Evolutionary conservation across 1,140 invertebrate genomes (phyloP).

Genomic region (Achroia grisella): DNA sequence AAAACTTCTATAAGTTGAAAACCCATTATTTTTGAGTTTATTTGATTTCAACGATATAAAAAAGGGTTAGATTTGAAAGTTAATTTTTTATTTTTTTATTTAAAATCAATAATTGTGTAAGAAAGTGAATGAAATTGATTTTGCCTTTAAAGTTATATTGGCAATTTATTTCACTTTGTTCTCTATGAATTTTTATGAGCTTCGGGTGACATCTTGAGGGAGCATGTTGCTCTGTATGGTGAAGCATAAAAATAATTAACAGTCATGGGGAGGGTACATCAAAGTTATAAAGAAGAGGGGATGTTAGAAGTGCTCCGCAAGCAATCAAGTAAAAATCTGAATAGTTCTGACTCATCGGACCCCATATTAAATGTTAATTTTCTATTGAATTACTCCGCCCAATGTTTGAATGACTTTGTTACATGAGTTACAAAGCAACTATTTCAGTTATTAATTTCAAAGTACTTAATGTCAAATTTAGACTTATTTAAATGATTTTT

Average conservation of each 20-base stretch:
- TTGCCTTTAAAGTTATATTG: conserved; percentile 25
- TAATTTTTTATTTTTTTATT: not conserved
- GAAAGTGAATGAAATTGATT: conserved; percentile 17
- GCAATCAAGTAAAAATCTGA: conserved; percentile 72
- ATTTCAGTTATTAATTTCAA: too few species aligned
- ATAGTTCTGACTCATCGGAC: conserved; percentile 64
- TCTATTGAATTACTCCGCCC: conserved; percentile 68
- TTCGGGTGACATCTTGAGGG: conserved; percentile 43
- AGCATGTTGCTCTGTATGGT: conserved; percentile 40
- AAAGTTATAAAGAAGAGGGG: conserved; percentile 63
- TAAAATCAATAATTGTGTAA: not conserved
- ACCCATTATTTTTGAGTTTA: too few species aligned
- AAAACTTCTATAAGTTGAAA: too few species aligned
- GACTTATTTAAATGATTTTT: too few species aligned
- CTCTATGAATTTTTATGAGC: conserved; percentile 61
- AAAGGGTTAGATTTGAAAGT: too few species aligned
- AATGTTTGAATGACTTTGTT: conserved; percentile 63
- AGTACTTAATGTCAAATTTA: too few species aligned
- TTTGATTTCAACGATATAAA: too few species aligned
- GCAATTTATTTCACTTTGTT: conserved; percentile 31
- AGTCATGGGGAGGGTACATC: conserved; percentile 58
- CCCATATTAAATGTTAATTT: conserved; percentile 71
- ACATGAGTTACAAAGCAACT: conserved; percentile 6
- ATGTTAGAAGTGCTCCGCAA: conserved; percentile 68
- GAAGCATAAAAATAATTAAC: conserved; percentile 70